These are phyloP conservation scores for Sylvilagus floridanus DNA, from an alignment of 2,797 vertebrate genomes.

Conservation along the genomic window DNA sequence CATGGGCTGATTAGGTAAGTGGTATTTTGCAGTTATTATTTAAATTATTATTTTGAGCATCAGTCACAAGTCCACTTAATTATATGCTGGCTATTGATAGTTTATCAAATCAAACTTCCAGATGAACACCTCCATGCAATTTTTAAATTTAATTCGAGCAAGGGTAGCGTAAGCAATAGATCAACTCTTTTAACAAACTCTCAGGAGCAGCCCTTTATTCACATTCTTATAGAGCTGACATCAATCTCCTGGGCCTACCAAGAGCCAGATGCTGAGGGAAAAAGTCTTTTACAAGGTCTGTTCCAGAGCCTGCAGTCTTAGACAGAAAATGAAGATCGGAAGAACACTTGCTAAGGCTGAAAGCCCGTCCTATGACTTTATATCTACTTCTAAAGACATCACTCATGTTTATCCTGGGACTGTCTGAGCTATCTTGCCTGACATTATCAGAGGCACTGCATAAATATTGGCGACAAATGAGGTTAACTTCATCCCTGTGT, in stretches of 20 bases:
- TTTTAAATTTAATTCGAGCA: slow-evolving; percentile 62
- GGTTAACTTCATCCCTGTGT: slow-evolving; percentile 23
- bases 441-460: slow-evolving; percentile 52
- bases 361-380: slow-evolving; percentile 28
- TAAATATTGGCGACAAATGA: slow-evolving; percentile 40
- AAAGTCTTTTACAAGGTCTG: slow-evolving; percentile 71
- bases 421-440: slow-evolving; percentile 11
- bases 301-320: slow-evolving; percentile 42
- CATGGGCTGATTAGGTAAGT: neutral
- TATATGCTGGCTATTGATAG: slow-evolving; percentile 16
- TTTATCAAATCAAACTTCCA: slow-evolving; percentile 66
- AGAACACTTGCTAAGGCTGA: slow-evolving; percentile 59
- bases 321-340: slow-evolving; percentile 43
- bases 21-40: slow-evolving; percentile 2
- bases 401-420: slow-evolving; percentile 11
- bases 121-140: slow-evolving; percentile 26
- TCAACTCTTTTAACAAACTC: slow-evolving; percentile 58
- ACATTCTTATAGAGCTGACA: slow-evolving; percentile 58
- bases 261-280: slow-evolving; percentile 63
- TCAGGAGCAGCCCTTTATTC: slow-evolving; percentile 32
- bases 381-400: slow-evolving; percentile 53
- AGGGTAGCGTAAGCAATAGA: slow-evolving; percentile 44
- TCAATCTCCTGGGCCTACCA: slow-evolving; percentile 24
- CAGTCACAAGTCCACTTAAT: slow-evolving; percentile 15
- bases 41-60: slow-evolving; percentile 34